These are phyloP conservation scores for Peucedramus taeniatus DNA, from an alignment of 2,113 vertebrate genomes.

Conservation along the genomic window DNA sequence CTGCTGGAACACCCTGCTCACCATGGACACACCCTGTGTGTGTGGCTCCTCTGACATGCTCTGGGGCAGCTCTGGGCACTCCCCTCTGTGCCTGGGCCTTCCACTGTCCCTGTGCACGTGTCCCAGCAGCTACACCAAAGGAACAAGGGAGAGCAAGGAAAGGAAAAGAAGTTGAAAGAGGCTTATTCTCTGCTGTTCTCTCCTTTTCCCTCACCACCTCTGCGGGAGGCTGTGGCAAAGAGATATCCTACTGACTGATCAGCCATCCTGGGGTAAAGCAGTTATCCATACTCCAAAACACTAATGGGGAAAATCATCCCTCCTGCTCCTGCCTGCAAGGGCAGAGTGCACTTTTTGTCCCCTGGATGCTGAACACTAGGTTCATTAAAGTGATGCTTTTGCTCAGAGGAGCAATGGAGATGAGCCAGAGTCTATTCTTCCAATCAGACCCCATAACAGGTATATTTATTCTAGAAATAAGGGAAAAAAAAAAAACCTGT, in stretches of 20 bases:
- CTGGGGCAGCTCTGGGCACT: background rate
- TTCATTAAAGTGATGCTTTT: background rate
- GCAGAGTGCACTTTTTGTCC: background rate
- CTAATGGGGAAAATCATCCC: background rate
- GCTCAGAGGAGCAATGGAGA: background rate
- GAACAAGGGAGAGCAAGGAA: background rate
- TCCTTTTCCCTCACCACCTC: background rate
- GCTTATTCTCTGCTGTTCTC: background rate
- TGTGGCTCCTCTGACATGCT: background rate
- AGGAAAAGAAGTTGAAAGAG: background rate
- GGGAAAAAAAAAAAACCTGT: background rate
- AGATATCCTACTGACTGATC: background rate
- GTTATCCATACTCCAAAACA: background rate
- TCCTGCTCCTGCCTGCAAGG: background rate
- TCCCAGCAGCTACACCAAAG: background rate
- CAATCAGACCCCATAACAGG: background rate
- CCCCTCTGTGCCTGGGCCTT: background rate
- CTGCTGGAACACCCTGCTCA: rapidly evolving
- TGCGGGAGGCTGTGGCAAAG: background rate
- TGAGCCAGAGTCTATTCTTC: background rate
- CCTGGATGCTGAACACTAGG: background rate
- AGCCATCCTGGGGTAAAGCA: background rate
- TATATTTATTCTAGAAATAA: background rate
- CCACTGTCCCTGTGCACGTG: background rate
- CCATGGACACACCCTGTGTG: background rate